These are phyloP conservation scores for Menidia menidia DNA, from an alignment of 2,797 vertebrate species.

Conservation along the genomic window DNA sequence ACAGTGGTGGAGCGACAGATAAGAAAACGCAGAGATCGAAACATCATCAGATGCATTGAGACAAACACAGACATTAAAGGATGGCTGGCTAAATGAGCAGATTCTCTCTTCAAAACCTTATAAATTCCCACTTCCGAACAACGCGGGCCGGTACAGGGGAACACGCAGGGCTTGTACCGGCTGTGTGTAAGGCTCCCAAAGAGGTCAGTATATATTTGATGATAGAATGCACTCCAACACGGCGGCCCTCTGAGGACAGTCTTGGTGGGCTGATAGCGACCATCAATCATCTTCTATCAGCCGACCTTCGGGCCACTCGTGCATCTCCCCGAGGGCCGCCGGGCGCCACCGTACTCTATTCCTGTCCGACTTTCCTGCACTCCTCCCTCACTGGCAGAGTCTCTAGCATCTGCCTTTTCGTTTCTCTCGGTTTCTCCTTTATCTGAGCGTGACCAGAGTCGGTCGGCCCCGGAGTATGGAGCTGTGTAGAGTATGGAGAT, in stretches of 20 bases:
- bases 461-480: neutral
- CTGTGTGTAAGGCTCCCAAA: slow-evolving; percentile 46
- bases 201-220: slow-evolving; percentile 66
- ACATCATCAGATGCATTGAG: slow-evolving; percentile 36
- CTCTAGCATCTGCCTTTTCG: slow-evolving; percentile 38
- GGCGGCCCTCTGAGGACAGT: slow-evolving; percentile 51
- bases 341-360: slow-evolving; percentile 52
- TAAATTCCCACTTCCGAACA: slow-evolving; percentile 27
- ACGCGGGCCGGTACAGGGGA: slow-evolving; percentile 46
- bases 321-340: slow-evolving; percentile 39
- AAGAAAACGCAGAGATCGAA: slow-evolving; percentile 50
- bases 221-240: slow-evolving; percentile 65
- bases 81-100: slow-evolving; percentile 28
- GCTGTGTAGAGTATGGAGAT: too few relatives aligned
- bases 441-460: slow-evolving; percentile 53
- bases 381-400: slow-evolving; percentile 15
- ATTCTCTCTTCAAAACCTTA: slow-evolving; percentile 20
- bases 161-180: slow-evolving; percentile 41
- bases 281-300: slow-evolving; percentile 80
- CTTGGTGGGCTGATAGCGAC: slow-evolving; percentile 59
- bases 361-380: slow-evolving; percentile 46
- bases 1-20: slow-evolving; percentile 9
- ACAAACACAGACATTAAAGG: slow-evolving; percentile 45
- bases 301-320: slow-evolving; percentile 71
- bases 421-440: slow-evolving; percentile 53